Conservation (phyloP, 2,797 vertebrate genomes). For the Bradypodion ventrale region DNA sequence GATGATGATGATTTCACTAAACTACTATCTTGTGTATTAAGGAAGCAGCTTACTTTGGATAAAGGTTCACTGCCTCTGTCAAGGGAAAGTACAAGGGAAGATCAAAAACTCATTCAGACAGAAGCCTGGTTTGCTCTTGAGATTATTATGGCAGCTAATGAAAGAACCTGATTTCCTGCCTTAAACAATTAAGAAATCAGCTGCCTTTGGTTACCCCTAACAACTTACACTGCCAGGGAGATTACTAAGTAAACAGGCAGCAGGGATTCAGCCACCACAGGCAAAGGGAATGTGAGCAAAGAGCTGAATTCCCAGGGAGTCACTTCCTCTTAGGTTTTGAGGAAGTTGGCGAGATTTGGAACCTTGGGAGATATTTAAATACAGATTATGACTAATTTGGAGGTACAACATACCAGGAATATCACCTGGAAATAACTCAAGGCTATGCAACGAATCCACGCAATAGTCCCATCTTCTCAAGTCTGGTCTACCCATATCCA, state of each 20-base stretch:
- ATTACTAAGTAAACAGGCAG: constrained; percentile 77
- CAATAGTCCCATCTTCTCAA: too few species aligned
- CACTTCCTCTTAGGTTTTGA: constrained; percentile 67
- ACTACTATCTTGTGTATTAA: constrained; percentile 47
- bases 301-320: constrained; percentile 67
- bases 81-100: constrained; percentile 60
- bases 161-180: constrained; percentile 77
- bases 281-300: constrained; percentile 64
- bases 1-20: neutral
- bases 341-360: constrained; percentile 67
- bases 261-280: constrained; percentile 66
- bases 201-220: constrained; percentile 81
- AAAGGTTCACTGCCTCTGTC: constrained; percentile 51
- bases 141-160: constrained; percentile 75
- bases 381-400: constrained; percentile 42
- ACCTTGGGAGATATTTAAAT: constrained; percentile 55
- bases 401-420: neutral
- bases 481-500: neutral
- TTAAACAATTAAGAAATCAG: constrained; percentile 79
- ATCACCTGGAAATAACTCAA: neutral
- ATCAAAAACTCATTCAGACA: constrained; percentile 67
- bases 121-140: constrained; percentile 67
- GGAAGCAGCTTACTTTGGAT: constrained; percentile 38
- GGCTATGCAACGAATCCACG: neutral
- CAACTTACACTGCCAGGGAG: constrained; percentile 75